Conservation (phyloP, 2,113 vertebrate genomes). For the Pandion haliaetus region DNA sequence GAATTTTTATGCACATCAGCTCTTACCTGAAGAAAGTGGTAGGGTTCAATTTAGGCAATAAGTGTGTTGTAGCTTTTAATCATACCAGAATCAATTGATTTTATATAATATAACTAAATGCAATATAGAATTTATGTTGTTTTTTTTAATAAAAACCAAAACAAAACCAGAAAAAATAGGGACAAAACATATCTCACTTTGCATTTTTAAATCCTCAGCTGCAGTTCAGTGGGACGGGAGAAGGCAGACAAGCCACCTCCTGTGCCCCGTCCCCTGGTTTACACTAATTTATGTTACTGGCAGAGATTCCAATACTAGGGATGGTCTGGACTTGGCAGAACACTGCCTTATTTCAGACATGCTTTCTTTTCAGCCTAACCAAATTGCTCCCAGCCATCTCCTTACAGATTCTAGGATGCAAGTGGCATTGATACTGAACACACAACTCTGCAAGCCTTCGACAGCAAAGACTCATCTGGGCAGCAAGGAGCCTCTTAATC, state of each 20-base stretch:
- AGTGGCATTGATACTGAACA: background rate
- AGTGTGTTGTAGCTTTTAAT: background rate
- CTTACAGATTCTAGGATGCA: background rate
- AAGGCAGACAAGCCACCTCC: background rate
- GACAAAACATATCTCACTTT: background rate
- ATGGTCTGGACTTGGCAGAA: background rate
- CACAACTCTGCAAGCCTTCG: background rate
- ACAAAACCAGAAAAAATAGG: background rate
- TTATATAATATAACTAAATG: background rate
- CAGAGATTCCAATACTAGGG: background rate
- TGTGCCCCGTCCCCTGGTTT: background rate
- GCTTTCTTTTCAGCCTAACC: background rate
- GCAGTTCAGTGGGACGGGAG: background rate
- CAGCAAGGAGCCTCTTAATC: background rate
- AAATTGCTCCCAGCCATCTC: background rate
- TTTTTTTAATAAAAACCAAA: background rate
- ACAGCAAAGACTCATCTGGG: background rate
- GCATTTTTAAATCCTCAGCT: background rate
- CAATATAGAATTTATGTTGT: background rate
- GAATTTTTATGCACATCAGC: background rate
- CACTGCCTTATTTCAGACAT: background rate
- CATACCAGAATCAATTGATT: background rate
- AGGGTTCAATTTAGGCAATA: background rate
- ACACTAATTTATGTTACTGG: background rate
- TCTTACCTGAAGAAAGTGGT: background rate